phyloP scores from a whole-genome alignment of 2,888 invertebrate genomes.

The Agriopis marginaria region DNA sequence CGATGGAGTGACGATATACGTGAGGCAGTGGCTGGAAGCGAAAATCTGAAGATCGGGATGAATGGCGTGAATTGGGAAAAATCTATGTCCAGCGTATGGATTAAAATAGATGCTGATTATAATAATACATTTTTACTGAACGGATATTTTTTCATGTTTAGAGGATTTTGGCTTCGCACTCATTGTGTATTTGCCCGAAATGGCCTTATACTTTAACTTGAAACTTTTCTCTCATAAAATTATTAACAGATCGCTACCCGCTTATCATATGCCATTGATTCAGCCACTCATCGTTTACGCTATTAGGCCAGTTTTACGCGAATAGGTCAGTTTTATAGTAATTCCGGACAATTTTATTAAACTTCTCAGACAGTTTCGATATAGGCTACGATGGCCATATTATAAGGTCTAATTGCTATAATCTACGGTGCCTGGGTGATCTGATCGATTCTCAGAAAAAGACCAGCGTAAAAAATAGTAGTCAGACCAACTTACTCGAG shows the following conservation, averaged over 20 bases:
- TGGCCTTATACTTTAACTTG: too few relatives aligned
- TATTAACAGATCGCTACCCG: not conserved
- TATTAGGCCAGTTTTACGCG: constrained; percentile 1
- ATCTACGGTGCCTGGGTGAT: constrained; percentile 8
- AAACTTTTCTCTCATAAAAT: too few relatives aligned
- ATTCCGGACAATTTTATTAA: constrained; percentile 14
- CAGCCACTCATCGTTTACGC: constrained; percentile 8
- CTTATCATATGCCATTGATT: constrained; percentile 16
- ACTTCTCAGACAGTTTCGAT: constrained; percentile 15
- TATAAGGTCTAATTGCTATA: constrained; percentile 22
- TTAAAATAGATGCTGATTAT: too few relatives aligned
- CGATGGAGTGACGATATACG: too few relatives aligned
- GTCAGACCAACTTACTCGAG: not conserved
- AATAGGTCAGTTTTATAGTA: constrained; percentile 6
- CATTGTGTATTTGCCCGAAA: too few relatives aligned
- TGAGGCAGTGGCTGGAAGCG: too few relatives aligned
- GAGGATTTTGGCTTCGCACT: too few relatives aligned
- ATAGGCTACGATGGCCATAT: constrained; percentile 6
- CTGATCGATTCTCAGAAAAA: constrained; percentile 33
- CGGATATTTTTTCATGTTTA: too few relatives aligned
- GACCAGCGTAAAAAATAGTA: not conserved
- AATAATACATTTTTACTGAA: too few relatives aligned
- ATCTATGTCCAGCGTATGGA: too few relatives aligned
- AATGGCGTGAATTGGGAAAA: too few relatives aligned
- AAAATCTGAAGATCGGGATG: too few relatives aligned